These are phyloP conservation scores for Phytoseiulus persimilis DNA, from an alignment of 2,888 invertebrate species.

Conservation along the genomic window DNA sequence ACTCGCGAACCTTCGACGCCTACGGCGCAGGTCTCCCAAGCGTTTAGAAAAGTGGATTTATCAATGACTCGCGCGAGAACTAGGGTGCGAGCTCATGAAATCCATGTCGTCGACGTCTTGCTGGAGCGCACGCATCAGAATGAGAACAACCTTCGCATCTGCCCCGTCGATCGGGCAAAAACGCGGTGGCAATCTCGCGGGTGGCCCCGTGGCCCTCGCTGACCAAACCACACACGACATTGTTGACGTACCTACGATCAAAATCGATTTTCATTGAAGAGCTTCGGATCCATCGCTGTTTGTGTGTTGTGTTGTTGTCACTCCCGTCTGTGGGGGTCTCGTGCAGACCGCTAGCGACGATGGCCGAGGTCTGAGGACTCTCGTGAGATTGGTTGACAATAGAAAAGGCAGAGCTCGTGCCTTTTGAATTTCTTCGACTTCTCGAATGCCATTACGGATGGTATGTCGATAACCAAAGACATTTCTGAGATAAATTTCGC, in stretches of 20 bases:
- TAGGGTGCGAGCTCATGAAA: neutral
- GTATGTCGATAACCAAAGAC: neutral
- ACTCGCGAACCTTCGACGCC: neutral
- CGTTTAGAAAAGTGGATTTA: no score
- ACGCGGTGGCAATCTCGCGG: neutral
- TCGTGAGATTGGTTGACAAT: neutral
- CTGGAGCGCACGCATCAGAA: neutral
- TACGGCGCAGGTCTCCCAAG: neutral
- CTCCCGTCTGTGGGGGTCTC: neutral
- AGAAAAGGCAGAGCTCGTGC: neutral
- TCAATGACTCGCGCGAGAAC: no score
- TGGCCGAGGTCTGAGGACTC: no score
- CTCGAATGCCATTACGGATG: neutral
- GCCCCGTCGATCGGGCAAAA: neutral
- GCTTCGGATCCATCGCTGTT: neutral
- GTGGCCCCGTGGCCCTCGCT: neutral
- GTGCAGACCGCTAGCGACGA: neutral
- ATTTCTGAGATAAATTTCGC: neutral
- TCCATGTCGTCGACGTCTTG: neutral
- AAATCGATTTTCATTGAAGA: neutral
- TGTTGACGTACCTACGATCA: neutral
- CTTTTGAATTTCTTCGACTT: no score
- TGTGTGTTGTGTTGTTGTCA: neutral
- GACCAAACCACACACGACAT: neutral
- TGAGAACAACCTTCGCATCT: neutral